phyloP scores from a whole-genome alignment of 2,113 vertebrate genomes.

The Ptilonorhynchus violaceus region DNA sequence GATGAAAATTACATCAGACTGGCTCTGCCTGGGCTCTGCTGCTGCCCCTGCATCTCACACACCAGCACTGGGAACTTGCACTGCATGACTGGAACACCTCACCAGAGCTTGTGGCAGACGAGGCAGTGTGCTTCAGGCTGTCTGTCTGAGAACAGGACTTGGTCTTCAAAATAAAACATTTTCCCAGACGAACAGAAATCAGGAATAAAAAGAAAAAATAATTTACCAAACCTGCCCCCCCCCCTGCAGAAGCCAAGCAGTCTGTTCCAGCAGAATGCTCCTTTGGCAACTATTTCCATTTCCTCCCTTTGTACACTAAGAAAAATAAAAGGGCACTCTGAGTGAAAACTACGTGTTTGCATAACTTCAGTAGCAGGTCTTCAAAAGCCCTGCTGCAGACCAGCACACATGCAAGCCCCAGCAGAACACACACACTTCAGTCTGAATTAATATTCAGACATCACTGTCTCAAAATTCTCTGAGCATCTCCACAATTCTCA shows the following conservation, averaged over 20 bases:
- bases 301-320: not conserved
- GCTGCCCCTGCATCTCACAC: not conserved
- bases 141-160: not conserved
- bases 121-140: not conserved
- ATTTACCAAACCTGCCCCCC: not conserved
- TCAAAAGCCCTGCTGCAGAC: not conserved
- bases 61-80: rapidly evolving
- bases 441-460: not conserved
- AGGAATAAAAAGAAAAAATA: not conserved
- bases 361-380: not conserved
- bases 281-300: not conserved
- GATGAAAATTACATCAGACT: not conserved
- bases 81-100: not conserved
- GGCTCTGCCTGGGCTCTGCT: not conserved
- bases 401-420: not conserved
- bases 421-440: not conserved
- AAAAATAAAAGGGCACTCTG: not conserved
- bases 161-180: not conserved
- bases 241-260: not conserved
- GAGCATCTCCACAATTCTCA: not conserved
- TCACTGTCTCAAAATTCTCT: not conserved
- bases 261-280: not conserved
- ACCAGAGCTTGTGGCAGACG: not conserved
- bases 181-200: not conserved
- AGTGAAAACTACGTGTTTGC: not conserved